These are phyloP conservation scores for Prunella fulvescens DNA, from an alignment of 2,113 vertebrate genomes.

Conservation along the genomic window DNA sequence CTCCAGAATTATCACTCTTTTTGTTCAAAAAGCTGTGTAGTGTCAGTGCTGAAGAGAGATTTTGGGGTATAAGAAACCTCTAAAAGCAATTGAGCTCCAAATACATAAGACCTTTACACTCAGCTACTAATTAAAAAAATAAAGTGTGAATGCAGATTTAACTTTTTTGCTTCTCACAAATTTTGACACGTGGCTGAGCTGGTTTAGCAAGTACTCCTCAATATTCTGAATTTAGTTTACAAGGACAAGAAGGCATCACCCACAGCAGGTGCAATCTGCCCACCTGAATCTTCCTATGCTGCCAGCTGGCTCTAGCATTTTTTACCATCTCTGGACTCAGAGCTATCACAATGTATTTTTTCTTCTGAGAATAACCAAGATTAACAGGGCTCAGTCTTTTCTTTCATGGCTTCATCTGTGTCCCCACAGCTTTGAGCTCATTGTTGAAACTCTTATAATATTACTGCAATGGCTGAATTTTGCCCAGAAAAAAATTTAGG, in stretches of 20 bases:
- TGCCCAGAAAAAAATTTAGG: not conserved
- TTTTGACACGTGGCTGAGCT: not conserved
- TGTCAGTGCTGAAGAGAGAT: not conserved
- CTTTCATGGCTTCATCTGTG: not conserved
- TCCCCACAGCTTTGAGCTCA: not conserved
- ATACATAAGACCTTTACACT: not conserved
- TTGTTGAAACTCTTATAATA: not conserved
- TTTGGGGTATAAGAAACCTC: not conserved
- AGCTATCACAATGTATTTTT: not conserved
- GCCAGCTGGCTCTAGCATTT: not conserved
- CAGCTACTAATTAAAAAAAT: not conserved
- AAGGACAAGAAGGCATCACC: not conserved
- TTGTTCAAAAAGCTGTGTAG: not conserved
- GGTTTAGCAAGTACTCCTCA: not conserved
- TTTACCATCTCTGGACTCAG: not conserved
- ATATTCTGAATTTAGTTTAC: not conserved
- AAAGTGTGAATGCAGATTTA: not conserved
- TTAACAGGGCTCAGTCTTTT: not conserved
- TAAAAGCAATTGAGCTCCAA: not conserved
- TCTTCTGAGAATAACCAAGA: not conserved
- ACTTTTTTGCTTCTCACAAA: not conserved
- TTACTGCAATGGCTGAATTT: not conserved
- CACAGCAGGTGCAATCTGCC: not conserved
- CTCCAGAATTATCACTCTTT: not conserved
- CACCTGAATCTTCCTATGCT: not conserved